Evolutionary conservation across 2,888 invertebrate species (phyloP), one percentile per base, ranked within the genome.

Genomic region (Ametastegia equiseti): DNA sequence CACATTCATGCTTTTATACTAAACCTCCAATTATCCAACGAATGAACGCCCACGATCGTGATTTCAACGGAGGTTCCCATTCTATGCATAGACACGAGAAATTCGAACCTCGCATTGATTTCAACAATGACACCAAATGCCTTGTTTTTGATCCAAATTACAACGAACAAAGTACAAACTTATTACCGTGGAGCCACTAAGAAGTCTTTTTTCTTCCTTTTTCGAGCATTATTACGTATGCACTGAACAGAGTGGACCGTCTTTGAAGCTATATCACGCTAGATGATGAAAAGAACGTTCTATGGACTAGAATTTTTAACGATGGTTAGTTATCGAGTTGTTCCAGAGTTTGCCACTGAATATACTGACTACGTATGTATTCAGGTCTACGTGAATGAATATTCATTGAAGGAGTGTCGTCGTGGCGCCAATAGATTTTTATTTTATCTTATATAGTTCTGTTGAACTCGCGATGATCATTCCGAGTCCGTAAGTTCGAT

Each of bases 401-500:
- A 67, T 67, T 67, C 11, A 50, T 36, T 57, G n/a, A 13, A 54
- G 27, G n/a, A 45, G 30, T 39, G 15, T 23, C 39, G 39, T 78
- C 60, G 63, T 78, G 78, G 78, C 78, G 78, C 78, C 78, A 78
- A n/a, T 23, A 60, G 57, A 78, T 78, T 60, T 78, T 60, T 42
- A 60, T 78, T 78, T 78, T 78, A 39, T 78, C 33, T 27, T 45
- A n/a, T n/a, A n/a, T n/a, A n/a, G 78, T 63, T 45, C 63, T 78
- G 60, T 78, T 78, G 78, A 60, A 78, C 60, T 78, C 78, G 23
- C n/a, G n/a, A n/a, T 19, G 57, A 27, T 39, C 57, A 75, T 39
- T 75, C 39, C 54, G 75, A 23, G 83, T 79, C 73, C 81, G n/a
- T n/a, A 86, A 84, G 88, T 88, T 88, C 88, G 88, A 88, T 88